Evolutionary conservation across 2,797 vertebrate species (phyloP), one percentile per base, ranked within the genome.

Genomic region (Syngnathus rostellatus): DNA sequence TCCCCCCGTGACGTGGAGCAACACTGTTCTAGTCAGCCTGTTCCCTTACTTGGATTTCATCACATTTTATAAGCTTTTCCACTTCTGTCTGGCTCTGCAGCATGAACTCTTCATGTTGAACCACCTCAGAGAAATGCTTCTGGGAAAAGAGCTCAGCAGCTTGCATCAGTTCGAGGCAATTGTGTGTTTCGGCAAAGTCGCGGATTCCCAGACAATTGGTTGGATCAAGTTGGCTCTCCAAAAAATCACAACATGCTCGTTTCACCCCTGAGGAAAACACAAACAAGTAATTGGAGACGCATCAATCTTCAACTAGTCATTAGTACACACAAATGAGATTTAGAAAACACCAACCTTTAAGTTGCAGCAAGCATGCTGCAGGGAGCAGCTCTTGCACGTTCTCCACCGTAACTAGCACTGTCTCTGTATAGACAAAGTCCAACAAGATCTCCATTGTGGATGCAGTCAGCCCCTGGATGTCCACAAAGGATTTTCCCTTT

Each of bases 61-160:
- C 97, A 80, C 97, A 99, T 83, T 96, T 95, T 84, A 99, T 95
- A 8, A 99, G 94, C 82, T 99, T 99, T 75, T 99, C 95, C 68
- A 99, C 96, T 81, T 99, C 97, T 19, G 92, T 92, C 84, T 96
- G 94, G 83, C 92, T 93, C 77, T 98, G 93, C 72, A 99, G 92
- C 90, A 98, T 98, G 85, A 96, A 99, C 85, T 99, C 97, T 84
- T 99, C 97, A 19, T 99, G 96, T 81, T 98, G 96, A 48, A 99
- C 97, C 81, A 99, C 97, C 86, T 99, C 96, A 6, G 95, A 93
- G 73, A 99, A 99, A 85, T 98, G 95, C 80, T 98, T 99, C 89
- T 98, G 96, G 77, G 95, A 98, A 66, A 98, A 99, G 64, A 98
- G 92, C 78, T 99, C 96, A 2, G 96, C 96, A 0, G 96, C 97